phyloP scores from a whole-genome alignment of 2,113 vertebrate species.

The Cacatua alba region DNA sequence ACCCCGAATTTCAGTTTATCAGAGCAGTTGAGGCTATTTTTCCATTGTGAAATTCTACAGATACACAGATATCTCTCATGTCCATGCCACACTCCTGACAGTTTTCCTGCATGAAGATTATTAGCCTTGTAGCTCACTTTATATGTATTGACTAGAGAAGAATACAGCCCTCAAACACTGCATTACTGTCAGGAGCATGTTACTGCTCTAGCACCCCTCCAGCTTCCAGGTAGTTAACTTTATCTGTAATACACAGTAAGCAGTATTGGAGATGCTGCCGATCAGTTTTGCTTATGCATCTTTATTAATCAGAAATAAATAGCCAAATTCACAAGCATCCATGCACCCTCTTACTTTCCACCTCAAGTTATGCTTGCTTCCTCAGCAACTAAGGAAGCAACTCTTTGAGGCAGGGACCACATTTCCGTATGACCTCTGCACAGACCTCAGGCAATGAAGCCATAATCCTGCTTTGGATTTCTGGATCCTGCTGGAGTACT shows the following conservation, averaged over 20 bases:
- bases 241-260: neutral
- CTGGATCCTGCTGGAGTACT: neutral
- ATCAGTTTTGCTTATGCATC: neutral
- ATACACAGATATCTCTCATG: neutral
- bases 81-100: neutral
- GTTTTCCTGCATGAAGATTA: neutral
- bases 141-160: neutral
- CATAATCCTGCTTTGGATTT: neutral
- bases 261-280: neutral
- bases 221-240: neutral
- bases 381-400: neutral
- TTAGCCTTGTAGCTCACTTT: neutral
- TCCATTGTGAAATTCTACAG: neutral
- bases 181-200: neutral
- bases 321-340: neutral
- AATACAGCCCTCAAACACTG: neutral
- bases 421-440: neutral
- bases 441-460: neutral
- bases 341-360: neutral
- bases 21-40: neutral
- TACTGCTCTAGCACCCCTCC: neutral
- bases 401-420: neutral
- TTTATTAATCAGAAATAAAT: neutral
- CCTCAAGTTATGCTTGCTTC: neutral
- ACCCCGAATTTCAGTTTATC: neutral